A percentile compares a stretch with the other conserved stretches of the same genome.
phyloP scores from a whole-genome alignment of 1,140 invertebrate genomes.

The Neodiprion pinetum region DNA sequence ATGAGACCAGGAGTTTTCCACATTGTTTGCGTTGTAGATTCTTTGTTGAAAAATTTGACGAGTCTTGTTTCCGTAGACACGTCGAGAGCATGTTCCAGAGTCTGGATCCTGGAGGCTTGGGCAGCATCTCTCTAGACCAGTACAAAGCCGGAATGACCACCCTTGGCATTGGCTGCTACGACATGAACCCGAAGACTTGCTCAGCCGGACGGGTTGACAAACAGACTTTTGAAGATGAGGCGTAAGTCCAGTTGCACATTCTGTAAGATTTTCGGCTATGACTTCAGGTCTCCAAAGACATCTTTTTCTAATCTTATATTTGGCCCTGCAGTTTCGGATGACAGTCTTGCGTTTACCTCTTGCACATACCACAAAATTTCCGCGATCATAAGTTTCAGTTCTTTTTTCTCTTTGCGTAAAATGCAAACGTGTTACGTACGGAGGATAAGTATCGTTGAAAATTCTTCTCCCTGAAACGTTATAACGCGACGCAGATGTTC shows the following conservation, averaged over 20 bases:
- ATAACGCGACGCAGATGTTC: conserved; percentile 7
- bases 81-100: conserved; percentile 49
- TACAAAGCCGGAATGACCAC: conserved; percentile 48
- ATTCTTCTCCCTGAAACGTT: neutral
- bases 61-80: conserved; percentile 36
- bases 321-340: neutral
- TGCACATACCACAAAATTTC: too few relatives aligned
- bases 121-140: conserved; percentile 43
- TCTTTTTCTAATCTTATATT: too few relatives aligned
- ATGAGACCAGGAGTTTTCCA: neutral
- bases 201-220: conserved; percentile 36
- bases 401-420: too few relatives aligned
- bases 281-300: too few relatives aligned
- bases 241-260: conserved; percentile 39
- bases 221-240: conserved; percentile 41
- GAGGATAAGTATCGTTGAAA: neutral
- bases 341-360: neutral
- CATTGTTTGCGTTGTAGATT: neutral
- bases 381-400: too few relatives aligned
- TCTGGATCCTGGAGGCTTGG: conserved; percentile 40
- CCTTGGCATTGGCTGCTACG: conserved; percentile 40
- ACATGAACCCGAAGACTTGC: conserved; percentile 38
- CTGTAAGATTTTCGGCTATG: neutral
- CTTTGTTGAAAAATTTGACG: neutral
- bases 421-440: neutral